A percentile compares a stretch with the other conserved stretches of the same genome.
phyloP scores from a whole-genome alignment of 2,113 vertebrate species.

The Hippopotamus amphibius region DNA sequence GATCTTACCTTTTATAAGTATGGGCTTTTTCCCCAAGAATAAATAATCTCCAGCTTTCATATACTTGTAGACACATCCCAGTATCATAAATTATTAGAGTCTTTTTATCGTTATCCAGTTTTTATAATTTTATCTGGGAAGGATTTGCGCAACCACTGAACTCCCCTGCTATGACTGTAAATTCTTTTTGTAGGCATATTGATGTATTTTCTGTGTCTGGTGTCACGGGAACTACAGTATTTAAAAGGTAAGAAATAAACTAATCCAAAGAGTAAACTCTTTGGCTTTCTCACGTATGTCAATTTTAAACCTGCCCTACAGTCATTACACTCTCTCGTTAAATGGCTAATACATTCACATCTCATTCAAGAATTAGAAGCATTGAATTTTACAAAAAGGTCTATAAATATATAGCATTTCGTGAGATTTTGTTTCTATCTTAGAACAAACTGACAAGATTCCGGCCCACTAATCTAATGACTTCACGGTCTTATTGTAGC shows the following conservation, averaged over 20 bases:
- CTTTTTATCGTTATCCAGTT: background rate
- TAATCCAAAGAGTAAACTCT: background rate
- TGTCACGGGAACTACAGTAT: background rate
- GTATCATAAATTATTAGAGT: background rate
- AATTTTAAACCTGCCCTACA: background rate
- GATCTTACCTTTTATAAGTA: background rate
- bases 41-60: background rate
- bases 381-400: background rate
- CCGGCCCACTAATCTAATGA: background rate
- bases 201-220: background rate
- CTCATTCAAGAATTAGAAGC: background rate
- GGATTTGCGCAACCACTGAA: background rate
- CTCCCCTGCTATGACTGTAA: background rate
- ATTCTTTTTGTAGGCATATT: background rate
- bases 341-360: background rate
- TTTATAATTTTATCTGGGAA: background rate
- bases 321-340: slow-evolving; percentile 20
- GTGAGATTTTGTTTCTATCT: background rate
- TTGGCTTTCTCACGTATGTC: background rate
- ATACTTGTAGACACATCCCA: background rate
- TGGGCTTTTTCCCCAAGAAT: background rate
- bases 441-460: background rate
- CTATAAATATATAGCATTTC: background rate
- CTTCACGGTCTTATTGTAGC: background rate
- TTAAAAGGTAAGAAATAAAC: background rate